Percentiles rank a stretch among this genome's conserved stretches.
Evolutionary conservation across 2,888 invertebrate genomes (phyloP).

Genomic region (Carabus problematicus): DNA sequence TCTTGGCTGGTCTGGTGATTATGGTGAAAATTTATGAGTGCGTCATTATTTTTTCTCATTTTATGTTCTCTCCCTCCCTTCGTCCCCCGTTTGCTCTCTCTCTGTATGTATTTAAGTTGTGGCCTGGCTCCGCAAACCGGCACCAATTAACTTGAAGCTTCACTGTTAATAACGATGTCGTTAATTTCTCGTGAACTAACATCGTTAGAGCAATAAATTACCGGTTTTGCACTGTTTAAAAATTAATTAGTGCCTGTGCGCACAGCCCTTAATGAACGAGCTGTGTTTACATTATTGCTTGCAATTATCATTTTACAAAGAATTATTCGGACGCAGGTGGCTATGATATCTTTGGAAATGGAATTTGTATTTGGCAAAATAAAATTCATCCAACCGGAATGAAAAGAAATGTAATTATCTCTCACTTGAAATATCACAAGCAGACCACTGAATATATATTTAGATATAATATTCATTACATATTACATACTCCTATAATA

Average conservation of each 20-base stretch:
- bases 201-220: slow-evolving; percentile 39
- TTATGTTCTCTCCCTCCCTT: slow-evolving; percentile 4
- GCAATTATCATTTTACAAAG: slow-evolving; percentile 37
- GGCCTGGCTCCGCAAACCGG: slow-evolving; percentile 26
- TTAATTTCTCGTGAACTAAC: slow-evolving; percentile 39
- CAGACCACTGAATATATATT: too few species aligned
- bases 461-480: too few species aligned
- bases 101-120: slow-evolving; percentile 1
- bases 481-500: too few species aligned
- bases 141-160: slow-evolving; percentile 35
- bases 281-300: slow-evolving; percentile 41
- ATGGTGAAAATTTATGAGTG: slow-evolving; percentile 34
- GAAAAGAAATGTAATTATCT: too few species aligned
- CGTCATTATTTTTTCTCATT: slow-evolving; percentile 35
- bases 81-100: background rate
- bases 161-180: slow-evolving; percentile 41
- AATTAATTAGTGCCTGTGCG: slow-evolving; percentile 32
- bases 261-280: slow-evolving; percentile 24
- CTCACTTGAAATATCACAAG: too few species aligned
- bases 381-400: too few species aligned
- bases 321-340: background rate
- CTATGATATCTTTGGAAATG: too few species aligned
- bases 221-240: slow-evolving; percentile 38
- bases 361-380: too few species aligned
- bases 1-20: slow-evolving; percentile 25